These are phyloP conservation scores for Andrena cerasifolii DNA, from an alignment of 1,140 invertebrate species.

Conservation along the genomic window DNA sequence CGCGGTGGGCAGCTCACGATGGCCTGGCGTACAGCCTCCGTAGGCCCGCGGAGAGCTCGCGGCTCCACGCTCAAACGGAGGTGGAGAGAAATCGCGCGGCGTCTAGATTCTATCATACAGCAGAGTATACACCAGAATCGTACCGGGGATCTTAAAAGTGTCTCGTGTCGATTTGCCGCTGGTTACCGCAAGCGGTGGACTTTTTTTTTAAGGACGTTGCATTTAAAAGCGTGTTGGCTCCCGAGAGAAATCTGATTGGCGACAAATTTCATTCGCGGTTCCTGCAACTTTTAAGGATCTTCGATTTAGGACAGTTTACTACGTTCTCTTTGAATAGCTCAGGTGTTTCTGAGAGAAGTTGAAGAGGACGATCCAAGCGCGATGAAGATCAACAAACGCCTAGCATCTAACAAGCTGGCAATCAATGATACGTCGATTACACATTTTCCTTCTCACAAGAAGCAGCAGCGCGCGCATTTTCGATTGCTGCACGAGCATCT, in stretches of 20 bases:
- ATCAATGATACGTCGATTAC: neutral
- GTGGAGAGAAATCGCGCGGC: slow-evolving; percentile 28
- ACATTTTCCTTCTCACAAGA: neutral
- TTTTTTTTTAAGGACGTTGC: neutral
- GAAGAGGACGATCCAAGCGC: too few species aligned
- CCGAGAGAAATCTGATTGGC: too few species aligned
- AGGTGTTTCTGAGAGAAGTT: too few species aligned
- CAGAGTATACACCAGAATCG: slow-evolving; percentile 65
- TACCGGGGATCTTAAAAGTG: slow-evolving; percentile 19
- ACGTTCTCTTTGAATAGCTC: too few species aligned
- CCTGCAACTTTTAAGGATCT: too few species aligned
- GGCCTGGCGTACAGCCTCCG: slow-evolving; percentile 45
- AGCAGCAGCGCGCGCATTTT: neutral
- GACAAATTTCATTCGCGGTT: too few species aligned
- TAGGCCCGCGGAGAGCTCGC: slow-evolving; percentile 30
- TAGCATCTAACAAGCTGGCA: neutral
- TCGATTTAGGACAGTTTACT: too few species aligned
- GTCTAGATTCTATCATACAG: slow-evolving; percentile 61
- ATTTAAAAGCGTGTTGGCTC: too few species aligned
- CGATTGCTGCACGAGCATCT: slow-evolving; percentile 9
- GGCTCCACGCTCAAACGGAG: slow-evolving; percentile 32
- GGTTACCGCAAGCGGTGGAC: neutral
- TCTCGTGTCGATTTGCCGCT: slow-evolving; percentile 24
- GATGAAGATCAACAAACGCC: too few species aligned
- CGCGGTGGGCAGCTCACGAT: slow-evolving; percentile 64